Evolutionary conservation across 2,113 vertebrate genomes (phyloP), one percentile per base, ranked within the genome.

Genomic region (Oreotrochilus melanogaster): DNA sequence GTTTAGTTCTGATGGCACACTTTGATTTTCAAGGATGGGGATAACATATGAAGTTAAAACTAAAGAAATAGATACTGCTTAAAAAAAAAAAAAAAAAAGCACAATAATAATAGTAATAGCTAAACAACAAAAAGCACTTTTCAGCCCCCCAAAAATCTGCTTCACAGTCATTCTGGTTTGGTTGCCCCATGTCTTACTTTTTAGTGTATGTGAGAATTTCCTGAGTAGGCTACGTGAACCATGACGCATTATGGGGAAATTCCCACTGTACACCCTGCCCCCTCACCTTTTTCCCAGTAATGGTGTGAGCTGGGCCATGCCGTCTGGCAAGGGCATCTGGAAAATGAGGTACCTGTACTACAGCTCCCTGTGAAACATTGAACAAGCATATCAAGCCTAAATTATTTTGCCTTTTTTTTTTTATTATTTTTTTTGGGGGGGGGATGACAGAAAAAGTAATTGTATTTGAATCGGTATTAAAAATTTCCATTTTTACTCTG

Each of bases 251-350:
- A 35, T 1, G 0, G 86, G 87, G 92, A 90, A 86, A 88, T 85
- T 90, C 86, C 89, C 86, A 50, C 25, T 1, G 1, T 53, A 48
- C 9, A 35, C 25, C 37, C 67, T 84, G 37, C 80, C 43, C 76
- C 33, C 37, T 92, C 50, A 88, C 45, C 17, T 58, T 61, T 39
- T 92, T 79, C 57, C 51, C 45, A 42, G 25, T 50, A 61, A 66
- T 0, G 0, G 18, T 66, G 47, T 56, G 35, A 86, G 10, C 35
- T 58, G 57, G 72, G 37, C 84, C 57, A 75, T 66, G 72, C 0
- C 1, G 35, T 76, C 64, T 90, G 78, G 23, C 43, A 80, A 90
- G 18, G 15, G 33, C 1, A 3, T 37, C 78, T 67, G 51, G 33
- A 84, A 67, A 76, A 13, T 17, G 43, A 64, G 28, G 15, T 53